Percentiles rank a stretch among this genome's conserved stretches.
Conservation (phyloP, 2,888 invertebrate species). For the Thereva nobilitata region DNA sequence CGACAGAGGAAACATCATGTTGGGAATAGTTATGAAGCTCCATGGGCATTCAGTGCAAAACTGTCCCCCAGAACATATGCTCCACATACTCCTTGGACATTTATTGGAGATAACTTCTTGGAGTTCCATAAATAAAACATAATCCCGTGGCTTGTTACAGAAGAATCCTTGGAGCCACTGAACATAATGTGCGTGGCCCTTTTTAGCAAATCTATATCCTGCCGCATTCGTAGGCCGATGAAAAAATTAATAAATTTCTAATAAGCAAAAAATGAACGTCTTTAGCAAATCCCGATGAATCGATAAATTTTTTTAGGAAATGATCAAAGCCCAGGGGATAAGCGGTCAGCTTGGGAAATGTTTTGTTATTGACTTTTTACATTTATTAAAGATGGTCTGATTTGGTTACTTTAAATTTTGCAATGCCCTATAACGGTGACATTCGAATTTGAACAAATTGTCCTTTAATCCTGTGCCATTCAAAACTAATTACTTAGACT, state of each 20-base stretch:
- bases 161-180: constrained; percentile 21
- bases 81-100: constrained; percentile 59
- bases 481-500: too few relatives aligned
- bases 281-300: constrained; percentile 20
- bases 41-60: constrained; percentile 47
- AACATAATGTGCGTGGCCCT: constrained; percentile 29
- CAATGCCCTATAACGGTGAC: too few relatives aligned
- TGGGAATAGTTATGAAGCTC: constrained; percentile 28
- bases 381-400: too few relatives aligned
- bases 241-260: constrained; percentile 36
- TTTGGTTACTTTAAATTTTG: too few relatives aligned
- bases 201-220: constrained; percentile 11
- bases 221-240: constrained; percentile 24
- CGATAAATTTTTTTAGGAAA: constrained; percentile 17
- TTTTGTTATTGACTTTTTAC: too few relatives aligned
- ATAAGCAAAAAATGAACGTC: constrained; percentile 33
- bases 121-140: constrained; percentile 59
- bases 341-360: too few relatives aligned
- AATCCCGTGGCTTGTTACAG: constrained; percentile 49
- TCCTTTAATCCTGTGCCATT: too few relatives aligned
- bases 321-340: too few relatives aligned
- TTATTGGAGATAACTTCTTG: constrained; percentile 59
- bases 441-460: too few relatives aligned
- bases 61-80: constrained; percentile 59
- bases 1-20: constrained; percentile 46